These are phyloP conservation scores for Platycercus adscitus DNA, from an alignment of 2,113 vertebrate species.

Conservation along the genomic window DNA sequence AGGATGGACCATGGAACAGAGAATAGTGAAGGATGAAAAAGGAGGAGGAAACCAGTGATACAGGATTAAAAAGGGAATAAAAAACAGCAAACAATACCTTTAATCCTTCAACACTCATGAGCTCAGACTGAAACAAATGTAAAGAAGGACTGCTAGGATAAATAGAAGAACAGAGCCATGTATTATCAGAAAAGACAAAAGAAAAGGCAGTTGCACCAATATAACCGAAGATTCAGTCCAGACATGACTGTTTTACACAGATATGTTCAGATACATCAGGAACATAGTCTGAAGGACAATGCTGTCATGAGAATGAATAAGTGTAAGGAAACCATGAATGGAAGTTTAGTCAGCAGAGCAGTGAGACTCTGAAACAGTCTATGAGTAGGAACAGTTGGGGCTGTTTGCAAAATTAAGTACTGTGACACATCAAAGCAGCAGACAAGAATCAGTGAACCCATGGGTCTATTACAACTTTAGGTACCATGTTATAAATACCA, in stretches of 20 bases:
- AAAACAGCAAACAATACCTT: not conserved
- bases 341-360: not conserved
- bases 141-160: not conserved
- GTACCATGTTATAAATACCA: not conserved
- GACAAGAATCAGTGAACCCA: not conserved
- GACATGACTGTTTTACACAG: not conserved
- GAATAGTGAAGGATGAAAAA: not conserved
- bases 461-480: not conserved
- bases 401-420: not conserved
- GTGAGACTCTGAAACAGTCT: not conserved
- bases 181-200: not conserved
- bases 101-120: not conserved
- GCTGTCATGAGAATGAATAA: not conserved
- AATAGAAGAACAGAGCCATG: not conserved
- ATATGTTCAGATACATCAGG: not conserved
- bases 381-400: not conserved
- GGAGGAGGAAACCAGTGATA: not conserved
- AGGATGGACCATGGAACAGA: accelerated
- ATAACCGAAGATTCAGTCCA: not conserved
- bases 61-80: not conserved
- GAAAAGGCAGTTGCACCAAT: not conserved
- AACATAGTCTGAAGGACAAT: not conserved
- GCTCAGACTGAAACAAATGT: not conserved
- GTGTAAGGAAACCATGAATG: too few species aligned
- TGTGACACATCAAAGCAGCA: not conserved